Base-by-base conservation (phyloP, 2,888 invertebrate species). In the Entomobrya multifasciata region DNA sequence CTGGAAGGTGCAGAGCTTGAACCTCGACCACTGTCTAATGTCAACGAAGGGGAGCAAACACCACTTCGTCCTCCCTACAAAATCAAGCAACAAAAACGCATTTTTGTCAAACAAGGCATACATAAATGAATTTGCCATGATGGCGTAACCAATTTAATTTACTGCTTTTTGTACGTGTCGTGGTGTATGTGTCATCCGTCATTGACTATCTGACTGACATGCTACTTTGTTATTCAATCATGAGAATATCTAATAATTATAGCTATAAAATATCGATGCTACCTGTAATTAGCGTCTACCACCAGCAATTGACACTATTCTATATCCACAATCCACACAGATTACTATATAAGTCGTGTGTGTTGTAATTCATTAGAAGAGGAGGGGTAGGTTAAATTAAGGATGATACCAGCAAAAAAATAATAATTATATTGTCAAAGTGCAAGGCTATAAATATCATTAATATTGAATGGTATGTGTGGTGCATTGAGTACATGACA, bases 21-120 rank as follows among this genome's bases (percentile, higher is more conserved):
- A 20, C 88, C 89, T n/a, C 89, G 88, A 44, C 90, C 90, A 81
- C 90, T 90, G 70, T 90, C 90, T 47, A 89, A 81, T 13, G 90
- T 90, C 27, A 90, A 65, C 13, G 90, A 88, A 62, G 90, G 90
- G 25, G 90, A 90, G 36, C 88, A 88, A 52, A 89, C 86, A 62
- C 89, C 80, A 86, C 82, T 72, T 47, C 87, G 79, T 22, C 65
- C 81, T 44, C 65, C 80, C 86, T 84, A n/a, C 6, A 76, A 72
- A 72, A 47, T n/a, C 1, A 25, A 72, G 22, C 8, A 72, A 44
- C 20, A 17, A 44, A 44, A 41, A 67, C n/a, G n/a, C n/a, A n/a
- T n/a, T n/a, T n/a, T n/a, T 15, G 27, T 22, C 1, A 25, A 8
- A 25, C 60, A 13, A n/a, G 10, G 36, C 3, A 30, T 65, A 17